Evolutionary conservation across 2,113 vertebrate genomes (phyloP).

Genomic region (Coreoperca whiteheadi): DNA sequence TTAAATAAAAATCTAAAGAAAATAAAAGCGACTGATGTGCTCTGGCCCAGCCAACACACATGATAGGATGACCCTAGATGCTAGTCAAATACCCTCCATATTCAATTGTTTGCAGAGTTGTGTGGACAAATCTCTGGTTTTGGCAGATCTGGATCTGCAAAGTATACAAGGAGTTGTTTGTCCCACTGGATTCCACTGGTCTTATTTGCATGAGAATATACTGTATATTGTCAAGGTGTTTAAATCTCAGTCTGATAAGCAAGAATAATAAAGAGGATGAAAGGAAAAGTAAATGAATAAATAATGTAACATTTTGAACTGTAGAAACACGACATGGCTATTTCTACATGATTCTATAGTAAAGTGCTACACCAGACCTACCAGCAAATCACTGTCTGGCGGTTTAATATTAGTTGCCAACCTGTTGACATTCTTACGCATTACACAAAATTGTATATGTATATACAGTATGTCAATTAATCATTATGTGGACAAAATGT

Average conservation of each 20-base stretch:
- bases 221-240: slow-evolving; percentile 23
- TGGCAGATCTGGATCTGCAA: neutral
- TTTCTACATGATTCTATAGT: neutral
- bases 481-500: slow-evolving; percentile 1
- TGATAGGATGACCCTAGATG: neutral
- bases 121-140: slow-evolving; percentile 14
- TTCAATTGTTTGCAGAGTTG: slow-evolving; percentile 30
- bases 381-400: neutral
- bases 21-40: neutral
- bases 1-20: neutral
- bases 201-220: neutral
- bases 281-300: slow-evolving; percentile 1
- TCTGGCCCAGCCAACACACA: neutral
- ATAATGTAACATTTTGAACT: neutral
- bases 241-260: slow-evolving; percentile 5
- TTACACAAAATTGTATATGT: slow-evolving; percentile 4
- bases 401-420: neutral
- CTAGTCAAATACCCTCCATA: neutral
- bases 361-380: neutral
- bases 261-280: slow-evolving; percentile 2
- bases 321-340: neutral
- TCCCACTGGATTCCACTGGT: neutral
- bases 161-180: slow-evolving; percentile 19
- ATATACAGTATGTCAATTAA: neutral
- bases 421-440: neutral